Evolutionary conservation across 2,113 vertebrate species (phyloP).

Genomic region (Petroica traversi): DNA sequence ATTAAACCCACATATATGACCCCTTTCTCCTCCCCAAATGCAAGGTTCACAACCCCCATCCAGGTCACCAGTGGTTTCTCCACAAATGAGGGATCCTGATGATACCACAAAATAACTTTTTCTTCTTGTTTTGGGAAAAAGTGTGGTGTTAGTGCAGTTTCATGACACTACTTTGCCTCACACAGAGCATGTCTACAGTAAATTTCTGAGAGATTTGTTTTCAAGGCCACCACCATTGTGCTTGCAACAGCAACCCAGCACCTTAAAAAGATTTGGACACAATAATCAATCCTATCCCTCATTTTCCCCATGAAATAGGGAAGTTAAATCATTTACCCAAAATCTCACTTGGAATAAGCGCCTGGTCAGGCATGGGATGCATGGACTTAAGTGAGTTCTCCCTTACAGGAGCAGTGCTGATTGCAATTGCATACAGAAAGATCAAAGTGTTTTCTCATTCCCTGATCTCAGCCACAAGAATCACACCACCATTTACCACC

Average conservation of each 20-base stretch:
- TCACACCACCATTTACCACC: neutral
- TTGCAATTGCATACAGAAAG: neutral
- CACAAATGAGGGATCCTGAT: neutral
- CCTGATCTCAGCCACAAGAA: neutral
- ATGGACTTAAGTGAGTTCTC: neutral
- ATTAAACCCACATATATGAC: accelerated
- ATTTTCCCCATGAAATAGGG: neutral
- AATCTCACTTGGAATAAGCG: neutral
- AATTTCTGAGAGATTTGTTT: neutral
- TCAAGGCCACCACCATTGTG: neutral
- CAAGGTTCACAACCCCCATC: neutral
- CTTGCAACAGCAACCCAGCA: neutral
- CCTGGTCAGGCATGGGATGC: neutral
- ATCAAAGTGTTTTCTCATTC: neutral
- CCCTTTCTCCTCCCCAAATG: neutral
- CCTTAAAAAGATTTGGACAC: neutral
- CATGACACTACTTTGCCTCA: neutral
- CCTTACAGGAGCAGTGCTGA: neutral
- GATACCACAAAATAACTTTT: neutral
- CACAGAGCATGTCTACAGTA: neutral
- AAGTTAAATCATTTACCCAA: neutral
- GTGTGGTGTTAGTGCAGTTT: neutral
- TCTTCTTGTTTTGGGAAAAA: neutral
- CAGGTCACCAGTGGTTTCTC: neutral
- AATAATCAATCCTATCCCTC: neutral